Evolutionary conservation across 1,140 invertebrate genomes (phyloP), one percentile per base, ranked within the genome.

Genomic region (Achroia grisella): DNA sequence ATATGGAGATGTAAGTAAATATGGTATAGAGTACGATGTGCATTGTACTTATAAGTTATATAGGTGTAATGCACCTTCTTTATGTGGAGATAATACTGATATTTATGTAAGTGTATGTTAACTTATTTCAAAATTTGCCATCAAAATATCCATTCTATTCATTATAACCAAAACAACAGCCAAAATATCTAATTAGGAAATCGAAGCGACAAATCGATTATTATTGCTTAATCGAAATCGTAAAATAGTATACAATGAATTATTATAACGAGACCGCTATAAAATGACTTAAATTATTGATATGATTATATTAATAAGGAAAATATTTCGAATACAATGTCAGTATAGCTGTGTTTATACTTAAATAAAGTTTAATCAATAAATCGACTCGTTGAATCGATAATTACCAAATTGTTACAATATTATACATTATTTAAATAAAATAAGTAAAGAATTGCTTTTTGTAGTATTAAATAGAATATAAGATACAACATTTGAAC

Each of bases 261-360:
- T 39, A 23, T 23, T 23, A 23, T 23, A 23, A 23, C 33, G 37
- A 42, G 27, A 62, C 39, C 15, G 41, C 29, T 47, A 51, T 49
- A 52, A 62, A 54, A 35, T 33, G 37, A 55, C 60, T 59, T 63
- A 68, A 63, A 33, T 51, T 68, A 68, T 54, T 67, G 64, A 68
- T 63, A 68, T 68, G 64, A 56, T 61, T 56, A 61, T 37, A 56
- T 58, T 52, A 23, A 52, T 31, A 39, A 47, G 44, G 11, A 47
- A 46, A 47, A 42, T 39, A 41, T 35, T 46, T 14, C 39, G 43
- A 43, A 42, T 47, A 45, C 14, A 42, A 52, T 11, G 34, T 35
- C 4, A 14, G 17, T 17, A n/a, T 15, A 17, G 30, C 17, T 8
- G 35, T 37, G 13, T 37, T 15, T 10, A 13, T 15, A 15, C 13